phyloP scores from a whole-genome alignment of 1,140 invertebrate genomes.

The Diorhabda carinulata region DNA sequence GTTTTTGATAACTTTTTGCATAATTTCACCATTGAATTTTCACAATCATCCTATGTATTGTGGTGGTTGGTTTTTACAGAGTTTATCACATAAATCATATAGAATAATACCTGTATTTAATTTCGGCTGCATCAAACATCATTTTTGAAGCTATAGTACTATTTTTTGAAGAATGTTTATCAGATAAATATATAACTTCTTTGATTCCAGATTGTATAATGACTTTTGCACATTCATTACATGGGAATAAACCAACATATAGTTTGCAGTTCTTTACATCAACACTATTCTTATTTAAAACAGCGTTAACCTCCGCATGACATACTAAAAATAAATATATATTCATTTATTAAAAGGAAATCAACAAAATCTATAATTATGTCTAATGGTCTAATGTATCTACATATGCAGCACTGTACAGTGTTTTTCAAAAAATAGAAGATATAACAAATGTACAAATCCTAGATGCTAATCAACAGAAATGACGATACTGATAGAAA shows the following conservation, averaged over 20 bases:
- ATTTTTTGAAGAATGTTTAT: constrained; percentile 70
- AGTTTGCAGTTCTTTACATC: constrained; percentile 76
- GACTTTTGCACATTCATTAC: constrained; percentile 94
- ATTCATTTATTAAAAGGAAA: no score
- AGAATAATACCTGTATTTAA: constrained; percentile 57
- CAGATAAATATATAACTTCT: constrained; percentile 73
- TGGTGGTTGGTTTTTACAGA: no score
- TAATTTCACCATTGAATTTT: no score
- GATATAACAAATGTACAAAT: background rate
- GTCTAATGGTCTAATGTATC: no score
- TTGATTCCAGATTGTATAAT: constrained; percentile 94
- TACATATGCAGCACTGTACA: no score
- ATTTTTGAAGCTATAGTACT: constrained; percentile 68
- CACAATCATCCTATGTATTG: no score
- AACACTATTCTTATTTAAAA: constrained; percentile 82
- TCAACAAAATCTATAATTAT: no score
- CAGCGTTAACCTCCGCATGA: constrained; percentile 96
- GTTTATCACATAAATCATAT: no score
- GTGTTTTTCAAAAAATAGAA: no score
- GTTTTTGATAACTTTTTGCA: no score
- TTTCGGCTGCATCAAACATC: constrained; percentile 74
- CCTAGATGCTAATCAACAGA: background rate
- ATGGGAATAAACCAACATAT: constrained; percentile 88
- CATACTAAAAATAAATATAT: constrained; percentile 69
- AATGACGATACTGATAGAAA: background rate